Percentiles rank a stretch among this genome's conserved stretches.
Evolutionary conservation across 2,888 invertebrate species (phyloP).

Genomic region (Oligia strigilis): DNA sequence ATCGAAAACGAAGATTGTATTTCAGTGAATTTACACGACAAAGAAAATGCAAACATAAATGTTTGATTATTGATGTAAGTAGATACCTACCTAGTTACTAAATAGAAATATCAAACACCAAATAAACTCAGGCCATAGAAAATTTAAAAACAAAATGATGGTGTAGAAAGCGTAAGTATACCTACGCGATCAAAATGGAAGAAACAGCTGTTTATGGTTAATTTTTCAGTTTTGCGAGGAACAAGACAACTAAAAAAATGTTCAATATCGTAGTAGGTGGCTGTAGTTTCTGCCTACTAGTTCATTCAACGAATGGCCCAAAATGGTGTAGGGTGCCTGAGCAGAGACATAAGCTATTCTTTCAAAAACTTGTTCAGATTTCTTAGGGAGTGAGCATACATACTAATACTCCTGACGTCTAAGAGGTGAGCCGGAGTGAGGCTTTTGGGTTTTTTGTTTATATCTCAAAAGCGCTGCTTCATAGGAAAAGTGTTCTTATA

Average conservation of each 20-base stretch:
- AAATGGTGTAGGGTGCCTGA: not conserved
- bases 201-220: not conserved
- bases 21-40: conserved; percentile 74
- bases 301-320: not conserved
- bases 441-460: no score
- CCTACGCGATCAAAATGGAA: not conserved
- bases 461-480: no score
- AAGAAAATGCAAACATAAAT: conserved; percentile 78
- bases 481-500: no score
- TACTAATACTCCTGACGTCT: no score
- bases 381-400: no score
- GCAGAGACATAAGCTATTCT: no score
- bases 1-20: conserved; percentile 73
- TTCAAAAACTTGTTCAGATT: no score
- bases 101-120: not conserved
- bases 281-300: not conserved
- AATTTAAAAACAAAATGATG: not conserved
- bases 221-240: not conserved
- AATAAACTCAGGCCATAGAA: not conserved
- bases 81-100: conserved; percentile 57
- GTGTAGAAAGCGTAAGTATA: not conserved
- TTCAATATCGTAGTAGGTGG: not conserved
- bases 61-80: conserved; percentile 81
- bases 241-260: not conserved
- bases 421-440: no score